These are phyloP conservation scores for Nesogale talazaci DNA, from an alignment of 2,113 vertebrate genomes.

Conservation along the genomic window DNA sequence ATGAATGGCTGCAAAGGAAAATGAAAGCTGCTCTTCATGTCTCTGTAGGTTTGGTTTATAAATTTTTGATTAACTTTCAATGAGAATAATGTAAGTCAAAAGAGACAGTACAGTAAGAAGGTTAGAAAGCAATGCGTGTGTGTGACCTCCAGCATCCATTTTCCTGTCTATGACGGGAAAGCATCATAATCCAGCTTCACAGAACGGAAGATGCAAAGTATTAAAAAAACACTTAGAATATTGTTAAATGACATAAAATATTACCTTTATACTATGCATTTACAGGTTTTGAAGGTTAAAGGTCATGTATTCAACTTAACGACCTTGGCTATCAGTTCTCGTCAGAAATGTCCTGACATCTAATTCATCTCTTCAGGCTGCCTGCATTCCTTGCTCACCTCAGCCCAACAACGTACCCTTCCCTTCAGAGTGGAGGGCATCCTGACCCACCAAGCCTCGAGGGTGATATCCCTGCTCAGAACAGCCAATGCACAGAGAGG, in stretches of 20 bases:
- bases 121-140: background rate
- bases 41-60: slow-evolving; percentile 47
- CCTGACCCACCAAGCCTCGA: no score
- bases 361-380: background rate
- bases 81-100: slow-evolving; percentile 43
- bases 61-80: slow-evolving; percentile 68
- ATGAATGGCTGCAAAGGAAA: slow-evolving; percentile 57
- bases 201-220: background rate
- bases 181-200: background rate
- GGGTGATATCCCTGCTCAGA: no score
- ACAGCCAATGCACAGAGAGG: no score
- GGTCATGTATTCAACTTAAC: background rate
- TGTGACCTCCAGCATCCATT: background rate
- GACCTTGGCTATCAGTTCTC: slow-evolving; percentile 1
- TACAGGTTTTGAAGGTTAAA: slow-evolving; percentile 41
- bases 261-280: slow-evolving; percentile 3
- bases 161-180: background rate
- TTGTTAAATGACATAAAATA: slow-evolving; percentile 22
- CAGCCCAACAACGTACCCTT: background rate
- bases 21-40: slow-evolving; percentile 59
- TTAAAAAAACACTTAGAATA: background rate
- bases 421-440: no score
- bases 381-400: background rate
- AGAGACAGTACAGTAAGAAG: background rate
- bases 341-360: background rate